A percentile compares a stretch with the other conserved stretches of the same genome.
phyloP scores from a whole-genome alignment of 1,140 invertebrate genomes.

The Drosophila baimaii region DNA sequence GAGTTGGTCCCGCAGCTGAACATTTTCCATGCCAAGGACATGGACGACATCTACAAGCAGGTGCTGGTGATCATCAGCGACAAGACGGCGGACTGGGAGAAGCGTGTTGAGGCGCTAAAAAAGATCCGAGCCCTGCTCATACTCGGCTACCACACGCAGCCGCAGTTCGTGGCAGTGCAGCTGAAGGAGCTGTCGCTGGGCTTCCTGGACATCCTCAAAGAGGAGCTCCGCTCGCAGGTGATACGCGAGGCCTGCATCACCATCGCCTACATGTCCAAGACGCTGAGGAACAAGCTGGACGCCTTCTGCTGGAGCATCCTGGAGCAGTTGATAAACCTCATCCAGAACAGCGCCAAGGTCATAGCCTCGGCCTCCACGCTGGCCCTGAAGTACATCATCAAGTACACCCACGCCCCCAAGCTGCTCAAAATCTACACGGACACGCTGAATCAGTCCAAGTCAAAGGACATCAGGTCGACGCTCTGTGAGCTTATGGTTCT shows the following conservation, averaged over 20 bases:
- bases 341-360: slow-evolving; percentile 98
- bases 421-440: slow-evolving; percentile 94
- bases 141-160: slow-evolving; percentile 90
- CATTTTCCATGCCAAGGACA: slow-evolving; percentile 92
- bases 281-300: slow-evolving; percentile 92
- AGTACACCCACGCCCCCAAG: slow-evolving; percentile 92
- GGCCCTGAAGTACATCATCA: slow-evolving; percentile 94
- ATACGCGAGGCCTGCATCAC: slow-evolving; percentile 97
- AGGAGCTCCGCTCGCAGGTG: slow-evolving; percentile 92
- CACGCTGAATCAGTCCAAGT: slow-evolving; percentile 92
- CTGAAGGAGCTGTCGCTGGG: slow-evolving; percentile 92
- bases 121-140: slow-evolving; percentile 92
- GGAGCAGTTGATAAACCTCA: slow-evolving; percentile 93
- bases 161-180: slow-evolving; percentile 90
- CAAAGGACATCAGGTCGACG: slow-evolving; percentile 93
- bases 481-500: slow-evolving; percentile 93
- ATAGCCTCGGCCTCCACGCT: slow-evolving; percentile 95
- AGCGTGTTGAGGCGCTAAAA: slow-evolving; percentile 94
- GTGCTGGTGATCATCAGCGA: slow-evolving; percentile 91
- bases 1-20: slow-evolving; percentile 92
- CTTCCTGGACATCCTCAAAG: slow-evolving; percentile 92
- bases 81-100: slow-evolving; percentile 95
- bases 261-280: slow-evolving; percentile 95
- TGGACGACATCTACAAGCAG: slow-evolving; percentile 92
- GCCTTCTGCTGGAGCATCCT: slow-evolving; percentile 93